Percentiles rank a stretch among this genome's conserved stretches.
Evolutionary conservation across 2,888 invertebrate genomes (phyloP).

Genomic region (Eulithis prunata): DNA sequence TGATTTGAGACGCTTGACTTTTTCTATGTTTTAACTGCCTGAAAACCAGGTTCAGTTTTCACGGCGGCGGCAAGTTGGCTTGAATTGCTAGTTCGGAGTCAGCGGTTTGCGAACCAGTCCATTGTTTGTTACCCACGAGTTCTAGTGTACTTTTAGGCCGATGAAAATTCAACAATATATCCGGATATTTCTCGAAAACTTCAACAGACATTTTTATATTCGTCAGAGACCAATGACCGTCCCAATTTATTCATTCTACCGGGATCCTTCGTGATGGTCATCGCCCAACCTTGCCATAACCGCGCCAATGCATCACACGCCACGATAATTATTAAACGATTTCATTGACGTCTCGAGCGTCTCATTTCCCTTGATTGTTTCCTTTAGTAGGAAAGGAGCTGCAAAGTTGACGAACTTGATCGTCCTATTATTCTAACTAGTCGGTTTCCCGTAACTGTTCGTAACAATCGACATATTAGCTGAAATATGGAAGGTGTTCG

Average conservation of each 20-base stretch:
- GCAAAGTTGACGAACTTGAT: conserved; percentile 31
- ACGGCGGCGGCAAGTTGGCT: too few species aligned
- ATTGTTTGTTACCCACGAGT: too few species aligned
- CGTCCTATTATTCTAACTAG: conserved; percentile 33
- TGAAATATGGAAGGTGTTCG: conserved; percentile 50
- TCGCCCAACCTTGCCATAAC: conserved; percentile 35
- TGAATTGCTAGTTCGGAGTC: too few species aligned
- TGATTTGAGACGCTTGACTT: too few species aligned
- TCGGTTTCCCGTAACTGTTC: conserved; percentile 32
- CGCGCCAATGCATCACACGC: conserved; percentile 30
- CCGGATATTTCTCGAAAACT: neutral
- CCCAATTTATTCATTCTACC: conserved; percentile 36
- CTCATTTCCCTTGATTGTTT: conserved; percentile 53
- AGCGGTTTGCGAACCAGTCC: too few species aligned
- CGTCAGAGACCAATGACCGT: conserved; percentile 28
- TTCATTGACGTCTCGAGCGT: conserved; percentile 48
- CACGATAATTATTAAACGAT: conserved; percentile 47
- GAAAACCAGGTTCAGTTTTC: too few species aligned
- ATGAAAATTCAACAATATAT: neutral
- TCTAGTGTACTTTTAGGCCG: neutral
- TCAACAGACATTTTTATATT: neutral
- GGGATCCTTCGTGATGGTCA: conserved; percentile 32
- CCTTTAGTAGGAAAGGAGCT: conserved; percentile 48
- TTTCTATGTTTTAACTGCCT: too few species aligned
- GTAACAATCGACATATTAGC: conserved; percentile 48